Percentiles rank a stretch among this genome's conserved stretches.
Evolutionary conservation across 2,113 vertebrate genomes (phyloP).

Genomic region (Chrysemys picta): DNA sequence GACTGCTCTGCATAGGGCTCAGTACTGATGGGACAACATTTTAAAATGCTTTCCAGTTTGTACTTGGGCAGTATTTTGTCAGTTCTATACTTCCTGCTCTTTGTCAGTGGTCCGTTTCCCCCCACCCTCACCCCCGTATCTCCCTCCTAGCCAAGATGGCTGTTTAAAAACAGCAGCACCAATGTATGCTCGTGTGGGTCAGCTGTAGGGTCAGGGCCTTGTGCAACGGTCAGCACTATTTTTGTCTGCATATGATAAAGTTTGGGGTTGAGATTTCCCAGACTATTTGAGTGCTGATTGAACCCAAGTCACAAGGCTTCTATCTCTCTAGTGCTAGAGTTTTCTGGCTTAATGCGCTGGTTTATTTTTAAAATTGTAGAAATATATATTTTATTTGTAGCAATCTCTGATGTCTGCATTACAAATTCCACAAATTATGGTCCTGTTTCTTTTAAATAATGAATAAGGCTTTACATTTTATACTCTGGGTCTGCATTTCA

Average conservation of each 20-base stretch:
- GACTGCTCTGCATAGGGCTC: accelerated
- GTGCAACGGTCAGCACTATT: not conserved
- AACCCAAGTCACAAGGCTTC: not conserved
- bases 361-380: slow-evolving; percentile 1
- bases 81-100: not conserved
- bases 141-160: not conserved
- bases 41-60: not conserved
- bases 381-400: slow-evolving; percentile 18
- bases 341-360: not conserved
- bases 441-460: slow-evolving; percentile 69
- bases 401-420: slow-evolving; percentile 18
- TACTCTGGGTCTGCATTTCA: slow-evolving; percentile 51
- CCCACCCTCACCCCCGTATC: too few species aligned
- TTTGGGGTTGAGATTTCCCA: not conserved
- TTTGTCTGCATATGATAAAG: not conserved
- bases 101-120: not conserved
- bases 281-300: not conserved
- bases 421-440: slow-evolving; percentile 33
- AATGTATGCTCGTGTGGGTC: not conserved
- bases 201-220: not conserved
- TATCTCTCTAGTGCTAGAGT: slow-evolving; percentile 2
- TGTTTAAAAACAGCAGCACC: not conserved
- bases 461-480: slow-evolving; percentile 46
- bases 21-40: accelerated
- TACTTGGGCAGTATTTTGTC: not conserved